A percentile compares a stretch with the other conserved stretches of the same genome.
phyloP scores from a whole-genome alignment of 1,140 invertebrate species.

The Augochlora pura region DNA sequence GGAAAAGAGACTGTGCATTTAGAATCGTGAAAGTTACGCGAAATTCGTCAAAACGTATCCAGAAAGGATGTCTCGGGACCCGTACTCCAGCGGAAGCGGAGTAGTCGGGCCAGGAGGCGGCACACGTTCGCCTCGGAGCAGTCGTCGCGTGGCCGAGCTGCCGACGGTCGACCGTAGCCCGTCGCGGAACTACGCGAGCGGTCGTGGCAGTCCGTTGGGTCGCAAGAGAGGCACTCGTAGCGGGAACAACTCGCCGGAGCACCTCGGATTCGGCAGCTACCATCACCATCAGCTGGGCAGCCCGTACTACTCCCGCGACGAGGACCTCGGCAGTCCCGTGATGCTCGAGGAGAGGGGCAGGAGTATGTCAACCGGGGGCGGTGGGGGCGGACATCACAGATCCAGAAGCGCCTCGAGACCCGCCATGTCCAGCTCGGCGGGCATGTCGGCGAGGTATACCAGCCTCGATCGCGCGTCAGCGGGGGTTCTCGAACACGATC shows the following conservation, averaged over 20 bases:
- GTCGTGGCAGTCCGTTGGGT: constrained; percentile 82
- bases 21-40: too few relatives aligned
- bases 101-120: constrained; percentile 80
- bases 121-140: constrained; percentile 83
- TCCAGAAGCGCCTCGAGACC: constrained; percentile 83
- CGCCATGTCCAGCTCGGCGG: constrained; percentile 79
- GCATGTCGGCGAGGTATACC: constrained; percentile 85
- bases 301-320: constrained; percentile 87
- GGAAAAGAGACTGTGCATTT: background rate
- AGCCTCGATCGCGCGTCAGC: constrained; percentile 87
- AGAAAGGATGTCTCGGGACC: constrained; percentile 86
- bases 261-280: constrained; percentile 80
- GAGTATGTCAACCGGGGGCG: constrained; percentile 82
- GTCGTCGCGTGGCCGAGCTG: constrained; percentile 84
- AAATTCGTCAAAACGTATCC: background rate
- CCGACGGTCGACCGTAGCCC: constrained; percentile 93
- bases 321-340: constrained; percentile 86
- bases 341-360: constrained; percentile 85
- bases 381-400: constrained; percentile 81
- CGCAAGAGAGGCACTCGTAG: constrained; percentile 81
- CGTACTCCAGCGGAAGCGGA: constrained; percentile 83
- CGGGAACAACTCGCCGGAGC: constrained; percentile 83
- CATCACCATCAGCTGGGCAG: constrained; percentile 83
- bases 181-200: constrained; percentile 85
- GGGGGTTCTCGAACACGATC: constrained; percentile 83